A percentile compares a stretch with the other conserved stretches of the same genome.
Conservation (phyloP, 1,140 invertebrate species). For the Oscheius sp. region DNA sequence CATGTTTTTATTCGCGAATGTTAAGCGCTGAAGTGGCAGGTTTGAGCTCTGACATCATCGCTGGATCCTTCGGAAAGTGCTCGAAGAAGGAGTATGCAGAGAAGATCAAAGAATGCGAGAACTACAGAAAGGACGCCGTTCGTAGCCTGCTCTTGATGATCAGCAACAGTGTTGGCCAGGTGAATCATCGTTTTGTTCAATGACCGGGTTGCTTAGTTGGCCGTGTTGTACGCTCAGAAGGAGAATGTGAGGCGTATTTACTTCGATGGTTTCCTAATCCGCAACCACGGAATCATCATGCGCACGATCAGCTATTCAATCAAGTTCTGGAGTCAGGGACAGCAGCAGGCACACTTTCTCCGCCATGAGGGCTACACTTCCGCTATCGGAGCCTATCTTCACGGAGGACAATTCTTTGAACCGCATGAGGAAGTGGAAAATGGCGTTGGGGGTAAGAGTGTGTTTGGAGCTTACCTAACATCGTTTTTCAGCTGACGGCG, state of each 20-base stretch:
- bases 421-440: conserved; percentile 62
- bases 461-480: background rate
- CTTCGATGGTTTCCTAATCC: conserved; percentile 76
- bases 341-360: conserved; percentile 71
- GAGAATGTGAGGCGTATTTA: conserved; percentile 67
- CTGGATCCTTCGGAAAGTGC: conserved; percentile 75
- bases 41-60: conserved; percentile 72
- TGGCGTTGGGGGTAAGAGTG: conserved; percentile 3
- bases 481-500: background rate
- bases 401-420: conserved; percentile 67
- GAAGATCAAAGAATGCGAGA: background rate
- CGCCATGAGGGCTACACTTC: conserved; percentile 77
- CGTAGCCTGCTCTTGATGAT: conserved; percentile 73
- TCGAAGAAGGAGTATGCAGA: background rate
- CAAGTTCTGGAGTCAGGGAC: conserved; percentile 72
- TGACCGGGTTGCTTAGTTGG: conserved; percentile 68
- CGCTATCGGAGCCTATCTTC: conserved; percentile 76
- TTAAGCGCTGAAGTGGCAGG: conserved; percentile 64
- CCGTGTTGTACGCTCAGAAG: conserved; percentile 48
- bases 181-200: conserved; percentile 72
- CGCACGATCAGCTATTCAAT: conserved; percentile 74
- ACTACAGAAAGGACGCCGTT: conserved; percentile 67
- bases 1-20: background rate
- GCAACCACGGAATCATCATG: conserved; percentile 76
- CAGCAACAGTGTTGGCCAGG: conserved; percentile 74